phyloP scores from a whole-genome alignment of 30 jellyfish, hydroid and myxozoan genomes.

The Pseudorhiza aurosa region DNA sequence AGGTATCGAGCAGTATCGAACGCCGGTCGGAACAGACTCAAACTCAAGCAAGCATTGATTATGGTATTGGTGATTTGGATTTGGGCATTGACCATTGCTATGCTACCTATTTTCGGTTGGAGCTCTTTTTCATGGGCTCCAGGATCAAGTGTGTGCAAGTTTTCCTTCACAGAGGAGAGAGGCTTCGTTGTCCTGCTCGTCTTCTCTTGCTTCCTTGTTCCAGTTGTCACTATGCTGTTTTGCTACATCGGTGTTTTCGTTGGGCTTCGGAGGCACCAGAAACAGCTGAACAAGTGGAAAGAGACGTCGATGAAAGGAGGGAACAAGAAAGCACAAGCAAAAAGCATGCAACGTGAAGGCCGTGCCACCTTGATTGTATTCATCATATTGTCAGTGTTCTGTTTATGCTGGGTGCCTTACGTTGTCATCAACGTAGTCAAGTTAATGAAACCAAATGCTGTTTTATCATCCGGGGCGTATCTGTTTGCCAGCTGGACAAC shows the following conservation, averaged over 20 bases:
- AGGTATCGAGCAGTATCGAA: slow-evolving; percentile 62
- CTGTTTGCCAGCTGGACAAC: slow-evolving; percentile 69
- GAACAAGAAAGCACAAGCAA: slow-evolving; percentile 45
- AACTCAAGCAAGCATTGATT: slow-evolving; percentile 45
- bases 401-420: slow-evolving; percentile 78
- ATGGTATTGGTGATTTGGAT: slow-evolving; percentile 36
- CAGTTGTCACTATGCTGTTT: slow-evolving; percentile 62
- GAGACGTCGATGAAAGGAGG: slow-evolving; percentile 22
- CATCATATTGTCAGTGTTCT: slow-evolving; percentile 54
- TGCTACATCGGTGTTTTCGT: slow-evolving; percentile 65
- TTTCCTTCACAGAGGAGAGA: slow-evolving; percentile 56
- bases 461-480: slow-evolving; percentile 44
- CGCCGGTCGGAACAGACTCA: slow-evolving; percentile 46
- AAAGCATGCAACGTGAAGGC: slow-evolving; percentile 70
- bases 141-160: slow-evolving; percentile 63
- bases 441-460: slow-evolving; percentile 35
- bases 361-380: slow-evolving; percentile 69
- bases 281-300: slow-evolving; percentile 62
- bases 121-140: slow-evolving; percentile 67
- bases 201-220: slow-evolving; percentile 39
- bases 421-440: slow-evolving; percentile 28
- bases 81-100: slow-evolving; percentile 39
- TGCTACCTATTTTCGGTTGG: slow-evolving; percentile 73
- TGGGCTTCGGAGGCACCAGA: slow-evolving; percentile 65
- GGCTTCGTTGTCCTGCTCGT: slow-evolving; percentile 61